Conservation (phyloP, 2,888 invertebrate species). For the Zelleria hepariella region DNA sequence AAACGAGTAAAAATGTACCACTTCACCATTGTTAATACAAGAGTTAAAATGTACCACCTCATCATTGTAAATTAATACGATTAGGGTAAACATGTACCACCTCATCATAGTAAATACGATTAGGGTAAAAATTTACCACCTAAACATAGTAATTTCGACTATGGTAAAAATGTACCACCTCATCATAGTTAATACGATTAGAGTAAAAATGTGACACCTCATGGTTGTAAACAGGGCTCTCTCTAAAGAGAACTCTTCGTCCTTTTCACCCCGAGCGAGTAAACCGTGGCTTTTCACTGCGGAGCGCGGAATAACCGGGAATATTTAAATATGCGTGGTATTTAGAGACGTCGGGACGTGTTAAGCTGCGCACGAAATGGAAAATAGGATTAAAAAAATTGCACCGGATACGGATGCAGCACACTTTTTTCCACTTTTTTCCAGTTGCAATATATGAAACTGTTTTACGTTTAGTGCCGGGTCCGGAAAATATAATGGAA, state of each 20-base stretch:
- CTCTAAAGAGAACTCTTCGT: not conserved
- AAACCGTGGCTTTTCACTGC: not conserved
- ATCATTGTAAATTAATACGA: no score
- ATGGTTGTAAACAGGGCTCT: no score
- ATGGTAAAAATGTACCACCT: no score
- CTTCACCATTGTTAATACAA: no score
- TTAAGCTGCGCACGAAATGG: not conserved
- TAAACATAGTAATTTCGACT: no score
- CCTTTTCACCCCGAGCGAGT: not conserved
- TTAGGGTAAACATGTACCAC: no score
- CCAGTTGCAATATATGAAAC: not conserved
- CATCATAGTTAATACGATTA: no score
- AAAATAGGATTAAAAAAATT: not conserved
- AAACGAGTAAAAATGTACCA: no score
- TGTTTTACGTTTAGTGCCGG: not conserved
- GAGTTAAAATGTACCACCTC: no score
- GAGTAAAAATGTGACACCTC: no score
- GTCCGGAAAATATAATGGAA: not conserved
- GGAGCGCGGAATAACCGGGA: not conserved
- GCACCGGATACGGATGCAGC: not conserved
- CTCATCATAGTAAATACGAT: no score
- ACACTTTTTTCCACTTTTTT: not conserved
- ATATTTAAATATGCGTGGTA: conserved; percentile 1
- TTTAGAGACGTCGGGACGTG: not conserved
- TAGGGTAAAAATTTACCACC: no score